Evolutionary conservation across 2,797 vertebrate genomes (phyloP).

Genomic region (Amphiprion clarkii): DNA sequence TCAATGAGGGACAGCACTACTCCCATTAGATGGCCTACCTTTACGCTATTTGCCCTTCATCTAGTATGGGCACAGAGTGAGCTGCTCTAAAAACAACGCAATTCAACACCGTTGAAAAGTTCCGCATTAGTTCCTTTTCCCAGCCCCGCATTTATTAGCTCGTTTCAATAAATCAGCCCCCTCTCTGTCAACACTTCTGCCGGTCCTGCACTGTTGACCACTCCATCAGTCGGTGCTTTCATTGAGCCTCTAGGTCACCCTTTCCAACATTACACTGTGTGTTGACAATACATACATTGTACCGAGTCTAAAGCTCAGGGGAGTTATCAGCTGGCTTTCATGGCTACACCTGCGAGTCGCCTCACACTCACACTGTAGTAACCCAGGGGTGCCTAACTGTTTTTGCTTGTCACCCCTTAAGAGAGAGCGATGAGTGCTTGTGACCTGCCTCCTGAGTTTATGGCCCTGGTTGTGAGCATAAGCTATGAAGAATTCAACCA

Average conservation of each 20-base stretch:
- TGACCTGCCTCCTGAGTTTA: not conserved
- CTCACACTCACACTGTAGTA: not conserved
- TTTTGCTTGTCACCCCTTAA: no score
- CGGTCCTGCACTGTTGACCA: not conserved
- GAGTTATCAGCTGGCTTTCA: not conserved
- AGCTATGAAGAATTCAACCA: not conserved
- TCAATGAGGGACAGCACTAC: slow-evolving; percentile 68
- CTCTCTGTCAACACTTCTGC: slow-evolving; percentile 28
- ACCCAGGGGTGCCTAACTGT: not conserved
- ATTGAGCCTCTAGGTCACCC: slow-evolving; percentile 21
- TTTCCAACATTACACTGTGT: slow-evolving; percentile 30
- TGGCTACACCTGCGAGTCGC: slow-evolving; percentile 15
- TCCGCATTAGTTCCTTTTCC: slow-evolving; percentile 14
- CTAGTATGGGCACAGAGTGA: no score
- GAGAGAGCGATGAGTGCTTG: not conserved
- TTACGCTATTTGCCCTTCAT: slow-evolving; percentile 24
- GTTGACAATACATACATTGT: slow-evolving; percentile 26
- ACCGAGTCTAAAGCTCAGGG: slow-evolving; percentile 12
- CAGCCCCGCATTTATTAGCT: not conserved
- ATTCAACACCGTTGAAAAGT: slow-evolving; percentile 12
- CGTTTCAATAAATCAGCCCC: not conserved
- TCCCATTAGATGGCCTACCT: slow-evolving; percentile 54
- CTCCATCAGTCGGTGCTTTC: slow-evolving; percentile 40
- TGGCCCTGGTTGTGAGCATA: not conserved
- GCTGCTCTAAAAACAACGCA: slow-evolving; percentile 18